phyloP scores from a whole-genome alignment of 2,888 invertebrate genomes.

The Strigamia transsilvanica region DNA sequence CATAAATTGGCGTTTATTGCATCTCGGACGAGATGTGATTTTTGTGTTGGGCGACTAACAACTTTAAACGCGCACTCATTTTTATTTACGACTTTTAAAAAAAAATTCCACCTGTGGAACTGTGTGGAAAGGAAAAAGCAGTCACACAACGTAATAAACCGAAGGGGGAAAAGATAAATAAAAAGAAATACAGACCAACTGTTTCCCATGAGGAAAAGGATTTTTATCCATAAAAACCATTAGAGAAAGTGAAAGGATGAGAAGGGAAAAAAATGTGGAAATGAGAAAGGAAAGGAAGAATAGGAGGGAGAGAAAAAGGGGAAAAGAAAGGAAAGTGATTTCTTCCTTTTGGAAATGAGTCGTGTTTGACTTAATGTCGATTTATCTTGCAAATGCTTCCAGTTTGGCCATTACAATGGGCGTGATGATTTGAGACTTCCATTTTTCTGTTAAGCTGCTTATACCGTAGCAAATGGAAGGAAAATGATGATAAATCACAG shows the following conservation, averaged over 20 bases:
- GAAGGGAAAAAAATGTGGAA: slow-evolving; percentile 10
- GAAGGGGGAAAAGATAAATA: slow-evolving; percentile 7
- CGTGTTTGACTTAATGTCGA: slow-evolving; percentile 16
- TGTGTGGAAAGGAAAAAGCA: slow-evolving; percentile 2
- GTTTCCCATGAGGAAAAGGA: slow-evolving; percentile 34
- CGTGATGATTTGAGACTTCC: neutral
- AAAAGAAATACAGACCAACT: slow-evolving; percentile 40
- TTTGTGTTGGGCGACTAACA: slow-evolving; percentile 16
- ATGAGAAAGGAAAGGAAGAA: neutral
- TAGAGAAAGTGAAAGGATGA: slow-evolving; percentile 4
- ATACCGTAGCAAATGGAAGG: neutral
- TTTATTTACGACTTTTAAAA: slow-evolving; percentile 41
- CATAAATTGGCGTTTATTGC: slow-evolving; percentile 12
- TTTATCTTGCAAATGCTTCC: slow-evolving; percentile 13
- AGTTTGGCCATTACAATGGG: neutral
- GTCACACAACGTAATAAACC: slow-evolving; percentile 12
- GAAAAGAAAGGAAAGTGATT: neutral
- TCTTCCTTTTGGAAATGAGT: slow-evolving; percentile 28
- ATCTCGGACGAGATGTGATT: neutral
- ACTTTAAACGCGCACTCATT: slow-evolving; percentile 21
- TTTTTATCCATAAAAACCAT: slow-evolving; percentile 36
- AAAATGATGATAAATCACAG: neutral
- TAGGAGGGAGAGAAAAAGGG: neutral
- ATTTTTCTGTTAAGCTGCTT: slow-evolving; percentile 16
- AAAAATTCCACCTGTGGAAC: slow-evolving; percentile 22